These are phyloP conservation scores for Pantherophis alleghaniensis DNA, from an alignment of 2,797 vertebrate species.

Conservation along the genomic window DNA sequence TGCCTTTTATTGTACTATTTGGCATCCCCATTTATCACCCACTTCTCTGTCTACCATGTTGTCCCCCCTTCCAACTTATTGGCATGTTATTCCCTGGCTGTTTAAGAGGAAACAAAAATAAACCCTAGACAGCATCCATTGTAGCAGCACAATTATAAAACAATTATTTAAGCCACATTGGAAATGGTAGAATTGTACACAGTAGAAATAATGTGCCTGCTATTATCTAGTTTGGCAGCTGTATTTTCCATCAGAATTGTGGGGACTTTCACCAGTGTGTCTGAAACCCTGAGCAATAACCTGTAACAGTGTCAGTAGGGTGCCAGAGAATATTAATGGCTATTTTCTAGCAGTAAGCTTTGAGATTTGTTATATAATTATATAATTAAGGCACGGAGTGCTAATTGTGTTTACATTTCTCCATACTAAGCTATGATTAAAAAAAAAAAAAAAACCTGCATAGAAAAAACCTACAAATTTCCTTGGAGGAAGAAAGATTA, in stretches of 20 bases:
- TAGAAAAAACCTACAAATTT: not conserved
- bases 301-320: not conserved
- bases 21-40: not conserved
- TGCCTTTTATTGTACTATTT: not conserved
- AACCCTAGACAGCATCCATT: not conserved
- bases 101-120: not conserved
- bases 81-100: not conserved
- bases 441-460: not conserved
- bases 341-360: not conserved
- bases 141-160: not conserved
- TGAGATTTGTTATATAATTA: not conserved
- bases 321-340: not conserved
- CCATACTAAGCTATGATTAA: not conserved
- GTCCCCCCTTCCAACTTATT: too few species aligned
- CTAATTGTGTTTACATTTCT: not conserved
- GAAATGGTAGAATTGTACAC: not conserved
- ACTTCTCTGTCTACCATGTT: not conserved
- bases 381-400: not conserved
- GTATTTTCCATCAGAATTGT: constrained; percentile 3
- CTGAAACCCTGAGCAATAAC: not conserved
- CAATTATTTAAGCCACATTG: not conserved
- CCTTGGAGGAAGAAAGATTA: not conserved
- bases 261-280: not conserved
- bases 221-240: not conserved
- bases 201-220: not conserved